A percentile compares a stretch with the other conserved stretches of the same genome.
Evolutionary conservation across 2,797 vertebrate genomes (phyloP).

Genomic region (Chanos chanos): DNA sequence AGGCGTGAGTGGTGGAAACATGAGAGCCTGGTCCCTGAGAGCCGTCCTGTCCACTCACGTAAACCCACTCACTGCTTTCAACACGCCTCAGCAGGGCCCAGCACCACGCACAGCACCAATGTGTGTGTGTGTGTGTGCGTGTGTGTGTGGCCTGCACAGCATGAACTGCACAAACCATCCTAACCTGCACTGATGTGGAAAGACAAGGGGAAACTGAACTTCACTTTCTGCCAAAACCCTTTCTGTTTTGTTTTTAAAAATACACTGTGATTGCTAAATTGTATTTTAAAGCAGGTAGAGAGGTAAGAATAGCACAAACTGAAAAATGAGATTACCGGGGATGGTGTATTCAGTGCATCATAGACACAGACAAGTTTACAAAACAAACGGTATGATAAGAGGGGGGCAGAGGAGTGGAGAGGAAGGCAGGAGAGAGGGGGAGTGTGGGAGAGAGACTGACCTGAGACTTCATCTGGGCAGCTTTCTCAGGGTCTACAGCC

Average conservation of each 20-base stretch:
- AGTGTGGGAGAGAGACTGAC: conserved; percentile 56
- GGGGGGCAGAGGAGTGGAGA: background rate
- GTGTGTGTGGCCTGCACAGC: background rate
- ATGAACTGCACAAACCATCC: background rate
- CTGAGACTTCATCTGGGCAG: conserved; percentile 98
- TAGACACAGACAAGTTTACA: too few species aligned
- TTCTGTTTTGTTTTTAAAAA: background rate
- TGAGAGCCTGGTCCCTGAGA: conserved; percentile 15
- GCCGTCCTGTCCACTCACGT: conserved; percentile 36
- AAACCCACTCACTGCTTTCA: conserved; percentile 44
- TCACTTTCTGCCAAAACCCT: background rate
- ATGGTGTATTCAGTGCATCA: too few species aligned
- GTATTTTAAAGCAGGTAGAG: background rate
- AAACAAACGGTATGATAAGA: too few species aligned
- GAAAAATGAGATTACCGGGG: background rate
- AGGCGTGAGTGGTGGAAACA: too few species aligned
- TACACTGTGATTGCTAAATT: background rate
- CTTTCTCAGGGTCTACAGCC: conserved; percentile 95
- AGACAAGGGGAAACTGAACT: background rate
- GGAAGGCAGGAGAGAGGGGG: background rate
- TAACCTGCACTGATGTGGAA: background rate
- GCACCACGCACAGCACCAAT: background rate
- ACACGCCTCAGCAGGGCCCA: background rate
- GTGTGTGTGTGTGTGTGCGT: background rate
- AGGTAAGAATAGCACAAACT: background rate